Conservation (phyloP, 2,888 invertebrate species). For the Alloscopus bannaensis region DNA sequence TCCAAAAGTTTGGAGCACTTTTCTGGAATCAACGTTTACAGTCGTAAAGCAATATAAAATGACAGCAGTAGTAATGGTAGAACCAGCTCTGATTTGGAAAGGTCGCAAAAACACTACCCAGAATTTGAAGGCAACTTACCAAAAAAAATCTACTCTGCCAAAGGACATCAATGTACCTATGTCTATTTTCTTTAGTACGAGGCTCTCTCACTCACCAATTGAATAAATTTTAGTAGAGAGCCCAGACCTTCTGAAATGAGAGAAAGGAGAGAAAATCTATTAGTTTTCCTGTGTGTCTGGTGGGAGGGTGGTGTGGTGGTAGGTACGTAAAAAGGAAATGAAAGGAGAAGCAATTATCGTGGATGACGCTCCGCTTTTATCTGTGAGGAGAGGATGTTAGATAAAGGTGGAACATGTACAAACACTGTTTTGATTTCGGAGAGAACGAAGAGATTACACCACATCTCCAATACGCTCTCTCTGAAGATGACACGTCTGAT, state of each 20-base stretch:
- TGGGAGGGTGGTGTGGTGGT: neutral
- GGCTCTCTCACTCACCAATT: neutral
- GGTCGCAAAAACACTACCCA: slow-evolving; percentile 2
- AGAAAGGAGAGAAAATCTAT: slow-evolving; percentile 13
- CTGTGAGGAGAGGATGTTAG: neutral
- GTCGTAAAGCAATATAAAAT: slow-evolving; percentile 29
- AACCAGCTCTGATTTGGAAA: slow-evolving; percentile 17
- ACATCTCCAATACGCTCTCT: no score
- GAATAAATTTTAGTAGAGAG: no score
- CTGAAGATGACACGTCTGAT: slow-evolving; percentile 41
- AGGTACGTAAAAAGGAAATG: slow-evolving; percentile 22
- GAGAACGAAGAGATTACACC: no score
- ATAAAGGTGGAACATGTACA: neutral
- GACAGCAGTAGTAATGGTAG: slow-evolving; percentile 5
- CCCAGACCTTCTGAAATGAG: neutral
- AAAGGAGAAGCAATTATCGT: slow-evolving; percentile 39
- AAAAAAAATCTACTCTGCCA: slow-evolving; percentile 5
- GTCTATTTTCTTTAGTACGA: neutral
- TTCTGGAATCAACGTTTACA: slow-evolving; percentile 10
- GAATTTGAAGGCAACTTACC: neutral
- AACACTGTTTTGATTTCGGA: neutral
- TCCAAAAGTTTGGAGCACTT: slow-evolving; percentile 3
- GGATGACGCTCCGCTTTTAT: slow-evolving; percentile 8
- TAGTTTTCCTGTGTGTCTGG: neutral
- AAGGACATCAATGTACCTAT: neutral